These are phyloP conservation scores for Indicator maculatus DNA, from an alignment of 2,113 vertebrate species.

Conservation along the genomic window DNA sequence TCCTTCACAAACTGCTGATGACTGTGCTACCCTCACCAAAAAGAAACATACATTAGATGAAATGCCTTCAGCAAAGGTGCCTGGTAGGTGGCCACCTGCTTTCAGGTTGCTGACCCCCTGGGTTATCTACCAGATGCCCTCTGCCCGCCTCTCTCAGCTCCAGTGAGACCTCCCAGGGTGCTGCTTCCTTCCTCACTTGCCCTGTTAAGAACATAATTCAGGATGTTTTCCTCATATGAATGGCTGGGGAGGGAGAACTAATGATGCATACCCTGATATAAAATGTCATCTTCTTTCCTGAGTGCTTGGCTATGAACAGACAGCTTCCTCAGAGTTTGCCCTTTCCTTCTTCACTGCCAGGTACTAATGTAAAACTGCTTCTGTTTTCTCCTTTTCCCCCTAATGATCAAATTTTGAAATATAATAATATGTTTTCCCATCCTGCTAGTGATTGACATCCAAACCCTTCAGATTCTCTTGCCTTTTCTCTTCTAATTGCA, in stretches of 20 bases:
- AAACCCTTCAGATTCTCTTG: background rate
- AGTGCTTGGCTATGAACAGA: background rate
- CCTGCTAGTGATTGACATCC: background rate
- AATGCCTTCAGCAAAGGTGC: background rate
- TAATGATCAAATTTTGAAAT: background rate
- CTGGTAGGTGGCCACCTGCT: background rate
- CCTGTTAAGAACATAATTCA: background rate
- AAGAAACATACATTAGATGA: fast-evolving
- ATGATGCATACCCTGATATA: background rate
- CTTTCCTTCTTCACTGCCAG: background rate
- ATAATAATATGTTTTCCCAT: background rate
- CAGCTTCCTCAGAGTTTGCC: background rate
- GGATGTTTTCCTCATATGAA: background rate
- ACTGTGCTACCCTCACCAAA: background rate
- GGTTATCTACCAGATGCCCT: background rate
- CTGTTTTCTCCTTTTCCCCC: background rate
- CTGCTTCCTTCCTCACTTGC: background rate
- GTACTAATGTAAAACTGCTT: background rate
- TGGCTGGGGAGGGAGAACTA: background rate
- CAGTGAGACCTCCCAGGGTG: background rate
- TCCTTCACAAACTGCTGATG: background rate
- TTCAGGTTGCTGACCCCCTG: background rate
- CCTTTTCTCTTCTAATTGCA: background rate
- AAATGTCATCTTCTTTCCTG: background rate
- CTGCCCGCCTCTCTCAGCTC: background rate